Evolutionary conservation across 1,140 invertebrate genomes (phyloP).

Genomic region (Musca vetustissima): DNA sequence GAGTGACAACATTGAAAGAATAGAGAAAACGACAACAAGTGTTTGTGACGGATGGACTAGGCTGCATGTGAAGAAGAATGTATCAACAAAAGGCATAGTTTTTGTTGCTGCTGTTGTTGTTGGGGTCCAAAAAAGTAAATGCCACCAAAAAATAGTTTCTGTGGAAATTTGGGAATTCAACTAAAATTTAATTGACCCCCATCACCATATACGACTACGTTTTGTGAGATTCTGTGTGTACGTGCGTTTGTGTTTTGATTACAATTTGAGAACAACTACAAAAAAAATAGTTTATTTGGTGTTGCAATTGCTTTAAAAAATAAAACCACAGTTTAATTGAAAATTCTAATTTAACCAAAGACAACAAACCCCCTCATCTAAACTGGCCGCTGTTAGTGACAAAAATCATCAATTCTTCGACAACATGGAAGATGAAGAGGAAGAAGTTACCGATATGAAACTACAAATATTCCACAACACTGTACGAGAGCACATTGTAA

Average conservation of each 20-base stretch:
- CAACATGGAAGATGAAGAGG: conserved; percentile 58
- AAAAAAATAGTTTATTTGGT: not conserved
- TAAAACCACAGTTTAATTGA: not conserved
- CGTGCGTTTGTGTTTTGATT: too few relatives aligned
- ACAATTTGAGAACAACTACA: too few relatives aligned
- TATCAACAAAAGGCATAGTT: too few relatives aligned
- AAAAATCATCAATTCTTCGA: conserved; percentile 22
- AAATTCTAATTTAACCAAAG: not conserved
- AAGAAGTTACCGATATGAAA: conserved; percentile 72
- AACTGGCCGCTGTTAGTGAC: conserved; percentile 24
- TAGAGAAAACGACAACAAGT: conserved; percentile 10
- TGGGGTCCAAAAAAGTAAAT: too few relatives aligned
- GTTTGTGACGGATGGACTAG: not conserved
- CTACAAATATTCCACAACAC: conserved; percentile 91
- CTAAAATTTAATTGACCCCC: not conserved
- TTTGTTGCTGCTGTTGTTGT: too few relatives aligned
- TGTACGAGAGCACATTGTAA: conserved; percentile 89
- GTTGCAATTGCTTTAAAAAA: not conserved
- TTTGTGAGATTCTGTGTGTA: not conserved
- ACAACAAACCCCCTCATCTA: conserved; percentile 2
- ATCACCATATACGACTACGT: not conserved
- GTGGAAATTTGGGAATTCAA: not conserved
- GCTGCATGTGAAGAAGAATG: too few relatives aligned
- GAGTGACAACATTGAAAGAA: not conserved
- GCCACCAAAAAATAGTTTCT: too few relatives aligned